phyloP scores from a whole-genome alignment of 2,113 vertebrate species.

The Trachemys scripta region DNA sequence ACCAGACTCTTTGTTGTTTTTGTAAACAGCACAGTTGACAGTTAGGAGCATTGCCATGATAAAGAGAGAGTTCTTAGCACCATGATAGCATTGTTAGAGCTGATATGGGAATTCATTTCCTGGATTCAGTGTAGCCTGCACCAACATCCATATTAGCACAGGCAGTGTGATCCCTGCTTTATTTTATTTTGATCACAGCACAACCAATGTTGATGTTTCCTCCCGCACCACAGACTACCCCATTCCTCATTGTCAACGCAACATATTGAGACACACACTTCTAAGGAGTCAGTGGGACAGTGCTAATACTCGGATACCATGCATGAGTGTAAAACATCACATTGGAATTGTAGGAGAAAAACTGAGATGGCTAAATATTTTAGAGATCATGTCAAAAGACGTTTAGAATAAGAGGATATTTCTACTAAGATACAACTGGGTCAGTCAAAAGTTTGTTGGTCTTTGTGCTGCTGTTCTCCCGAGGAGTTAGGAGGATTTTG shows the following conservation, averaged over 20 bases:
- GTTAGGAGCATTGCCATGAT: not conserved
- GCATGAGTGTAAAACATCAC: not conserved
- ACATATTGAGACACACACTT: not conserved
- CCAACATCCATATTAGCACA: not conserved
- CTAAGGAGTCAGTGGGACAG: too few species aligned
- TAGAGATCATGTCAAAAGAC: not conserved
- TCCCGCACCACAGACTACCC: too few species aligned
- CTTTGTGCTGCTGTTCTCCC: not conserved
- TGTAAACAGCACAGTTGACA: not conserved
- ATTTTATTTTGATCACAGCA: not conserved
- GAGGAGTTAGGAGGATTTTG: not conserved
- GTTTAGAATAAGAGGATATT: not conserved
- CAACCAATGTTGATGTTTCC: not conserved
- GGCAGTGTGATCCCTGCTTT: too few species aligned
- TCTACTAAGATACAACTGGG: not conserved
- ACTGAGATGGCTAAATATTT: not conserved
- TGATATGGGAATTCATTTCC: not conserved
- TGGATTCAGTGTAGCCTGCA: not conserved
- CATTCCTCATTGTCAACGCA: not conserved
- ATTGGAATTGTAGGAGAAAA: not conserved
- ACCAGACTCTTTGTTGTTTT: too few species aligned
- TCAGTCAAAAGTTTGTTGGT: not conserved
- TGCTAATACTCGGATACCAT: not conserved
- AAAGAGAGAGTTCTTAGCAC: not conserved
- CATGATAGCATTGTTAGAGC: not conserved